These are phyloP conservation scores for Porites lobata DNA, from an alignment of 92 coral and sea anemone species.

Conservation along the genomic window DNA sequence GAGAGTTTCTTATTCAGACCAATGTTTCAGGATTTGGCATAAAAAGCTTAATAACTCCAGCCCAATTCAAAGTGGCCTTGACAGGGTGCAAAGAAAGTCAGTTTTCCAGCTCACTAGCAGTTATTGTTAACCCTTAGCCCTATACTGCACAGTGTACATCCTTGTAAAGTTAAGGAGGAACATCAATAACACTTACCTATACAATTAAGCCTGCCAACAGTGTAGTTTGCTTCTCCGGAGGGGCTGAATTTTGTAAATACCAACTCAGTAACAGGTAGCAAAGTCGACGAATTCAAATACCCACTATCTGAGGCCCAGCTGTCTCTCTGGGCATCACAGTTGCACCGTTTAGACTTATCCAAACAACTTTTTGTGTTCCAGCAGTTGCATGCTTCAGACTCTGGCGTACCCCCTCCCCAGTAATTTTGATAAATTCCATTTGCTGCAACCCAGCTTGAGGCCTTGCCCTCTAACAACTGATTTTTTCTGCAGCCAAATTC, in stretches of 20 bases:
- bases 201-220: conserved; percentile 83
- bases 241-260: conserved; percentile 70
- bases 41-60: too few relatives aligned
- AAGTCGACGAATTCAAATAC: conserved; percentile 56
- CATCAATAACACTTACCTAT: conserved; percentile 55
- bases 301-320: conserved; percentile 76
- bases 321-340: conserved; percentile 79
- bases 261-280: conserved; percentile 81
- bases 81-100: too few relatives aligned
- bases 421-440: conserved; percentile 72
- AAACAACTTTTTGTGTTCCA: conserved; percentile 65
- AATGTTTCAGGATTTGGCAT: too few relatives aligned
- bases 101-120: too few relatives aligned
- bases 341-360: conserved; percentile 57
- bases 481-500: conserved; percentile 84
- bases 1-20: too few relatives aligned
- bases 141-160: too few relatives aligned
- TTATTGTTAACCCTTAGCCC: too few relatives aligned
- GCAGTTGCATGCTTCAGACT: conserved; percentile 77
- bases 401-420: conserved; percentile 85
- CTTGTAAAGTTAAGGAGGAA: too few relatives aligned
- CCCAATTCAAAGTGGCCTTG: too few relatives aligned
- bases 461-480: conserved; percentile 54
- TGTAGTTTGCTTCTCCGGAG: conserved; percentile 72
- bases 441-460: conserved; percentile 75